A percentile compares a stretch with the other conserved stretches of the same genome.
Conservation (phyloP, 2,888 invertebrate species). For the Gymnocheta viridis region DNA sequence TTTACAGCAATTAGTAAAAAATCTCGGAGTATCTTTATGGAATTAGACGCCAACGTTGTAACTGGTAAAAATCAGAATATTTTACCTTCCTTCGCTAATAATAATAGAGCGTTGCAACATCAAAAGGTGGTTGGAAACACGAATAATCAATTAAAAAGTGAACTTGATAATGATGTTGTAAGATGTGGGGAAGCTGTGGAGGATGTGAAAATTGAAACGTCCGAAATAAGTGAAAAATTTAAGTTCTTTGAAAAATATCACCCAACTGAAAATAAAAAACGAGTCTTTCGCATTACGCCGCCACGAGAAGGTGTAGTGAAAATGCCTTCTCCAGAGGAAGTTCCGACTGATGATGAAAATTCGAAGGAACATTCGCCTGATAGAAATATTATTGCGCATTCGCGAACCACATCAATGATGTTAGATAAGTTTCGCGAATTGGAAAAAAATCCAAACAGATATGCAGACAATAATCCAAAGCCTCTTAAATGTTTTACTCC, state of each 20-base stretch:
- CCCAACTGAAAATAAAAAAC: slow-evolving; percentile 85
- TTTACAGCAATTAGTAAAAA: slow-evolving; percentile 90
- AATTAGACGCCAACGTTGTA: slow-evolving; percentile 91
- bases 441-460: slow-evolving; percentile 85
- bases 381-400: slow-evolving; percentile 80
- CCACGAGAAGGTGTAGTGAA: slow-evolving; percentile 90
- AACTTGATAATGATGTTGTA: slow-evolving; percentile 49
- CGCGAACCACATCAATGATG: slow-evolving; percentile 92
- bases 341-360: slow-evolving; percentile 86
- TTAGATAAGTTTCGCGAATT: slow-evolving; percentile 93
- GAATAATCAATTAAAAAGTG: slow-evolving; percentile 27
- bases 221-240: slow-evolving; percentile 92
- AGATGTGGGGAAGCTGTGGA: slow-evolving; percentile 86
- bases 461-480: slow-evolving; percentile 85
- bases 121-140: slow-evolving; percentile 58
- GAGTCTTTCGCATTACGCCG: slow-evolving; percentile 93
- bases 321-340: slow-evolving; percentile 76
- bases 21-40: slow-evolving; percentile 92
- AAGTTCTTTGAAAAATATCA: slow-evolving; percentile 95
- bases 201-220: slow-evolving; percentile 90
- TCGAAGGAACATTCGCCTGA: slow-evolving; percentile 85
- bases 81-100: slow-evolving; percentile 8
- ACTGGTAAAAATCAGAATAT: slow-evolving; percentile 75
- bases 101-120: slow-evolving; percentile 38
- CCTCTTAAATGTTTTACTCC: slow-evolving; percentile 95